Percentiles rank a stretch among this genome's conserved stretches.
phyloP scores from a whole-genome alignment of 2,888 invertebrate genomes.

The Lomographa bimaculata region DNA sequence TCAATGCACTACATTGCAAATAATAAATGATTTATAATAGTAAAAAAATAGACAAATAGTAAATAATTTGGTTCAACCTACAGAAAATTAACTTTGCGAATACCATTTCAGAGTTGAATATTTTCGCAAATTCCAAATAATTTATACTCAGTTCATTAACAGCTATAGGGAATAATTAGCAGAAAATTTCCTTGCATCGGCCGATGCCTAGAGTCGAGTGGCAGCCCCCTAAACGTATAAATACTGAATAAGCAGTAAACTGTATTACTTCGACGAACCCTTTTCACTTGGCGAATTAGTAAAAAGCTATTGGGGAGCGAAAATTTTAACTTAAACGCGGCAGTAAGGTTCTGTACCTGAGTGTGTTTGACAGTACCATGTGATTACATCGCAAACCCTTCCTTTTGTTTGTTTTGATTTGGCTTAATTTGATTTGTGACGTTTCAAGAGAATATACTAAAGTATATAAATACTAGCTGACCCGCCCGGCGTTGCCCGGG shows the following conservation, averaged over 20 bases:
- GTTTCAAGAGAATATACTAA: conserved; percentile 44
- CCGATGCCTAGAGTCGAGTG: conserved; percentile 60
- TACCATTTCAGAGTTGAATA: too few relatives aligned
- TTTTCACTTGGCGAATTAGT: conserved; percentile 84
- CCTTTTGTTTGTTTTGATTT: conserved; percentile 79
- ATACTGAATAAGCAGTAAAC: conserved; percentile 84
- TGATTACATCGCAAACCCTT: conserved; percentile 78
- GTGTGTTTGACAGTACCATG: conserved; percentile 81
- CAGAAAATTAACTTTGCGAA: too few relatives aligned
- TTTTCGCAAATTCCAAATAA: conserved; percentile 6
- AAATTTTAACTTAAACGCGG: conserved; percentile 82
- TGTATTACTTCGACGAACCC: conserved; percentile 83
- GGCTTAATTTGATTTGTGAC: conserved; percentile 78
- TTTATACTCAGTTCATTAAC: conserved; percentile 24
- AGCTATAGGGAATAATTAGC: conserved; percentile 44
- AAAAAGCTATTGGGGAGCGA: conserved; percentile 83
- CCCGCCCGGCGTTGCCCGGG: too few relatives aligned
- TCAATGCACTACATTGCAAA: too few relatives aligned
- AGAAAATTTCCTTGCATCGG: conserved; percentile 62
- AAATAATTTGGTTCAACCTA: too few relatives aligned
- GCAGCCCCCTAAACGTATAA: conserved; percentile 77
- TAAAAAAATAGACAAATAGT: too few relatives aligned
- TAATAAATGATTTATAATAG: too few relatives aligned
- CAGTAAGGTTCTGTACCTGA: conserved; percentile 72
- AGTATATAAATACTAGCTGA: too few relatives aligned